Conservation (phyloP, 1,140 invertebrate genomes). For the Apis mellifera region DNA sequence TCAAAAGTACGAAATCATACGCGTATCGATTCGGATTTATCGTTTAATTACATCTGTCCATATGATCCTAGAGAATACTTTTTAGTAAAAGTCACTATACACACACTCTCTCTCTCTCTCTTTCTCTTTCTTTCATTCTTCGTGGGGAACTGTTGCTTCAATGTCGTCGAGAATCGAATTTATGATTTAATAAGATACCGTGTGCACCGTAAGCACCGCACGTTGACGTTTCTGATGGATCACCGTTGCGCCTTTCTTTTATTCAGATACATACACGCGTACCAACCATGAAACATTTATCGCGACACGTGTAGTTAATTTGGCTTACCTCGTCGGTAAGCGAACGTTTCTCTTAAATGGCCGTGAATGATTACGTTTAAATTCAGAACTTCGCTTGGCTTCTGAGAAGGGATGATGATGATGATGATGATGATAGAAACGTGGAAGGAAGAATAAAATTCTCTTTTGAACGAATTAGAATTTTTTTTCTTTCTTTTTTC, state of each 20-base stretch:
- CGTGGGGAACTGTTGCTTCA: neutral
- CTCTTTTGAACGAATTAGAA: no score
- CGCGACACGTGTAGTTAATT: conserved; percentile 7
- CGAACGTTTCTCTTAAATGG: neutral
- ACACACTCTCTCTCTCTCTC: neutral
- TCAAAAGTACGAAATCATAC: no score
- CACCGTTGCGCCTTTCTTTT: neutral
- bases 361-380: neutral
- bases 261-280: neutral
- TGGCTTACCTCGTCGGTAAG: neutral
- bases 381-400: no score
- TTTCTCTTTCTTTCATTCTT: neutral
- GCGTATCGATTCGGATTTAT: neutral
- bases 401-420: no score
- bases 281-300: neutral
- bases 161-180: conserved; percentile 9
- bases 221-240: conserved; percentile 1
- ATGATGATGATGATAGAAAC: no score
- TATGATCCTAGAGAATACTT: neutral
- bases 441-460: no score
- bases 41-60: neutral
- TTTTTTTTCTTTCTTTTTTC: no score
- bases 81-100: neutral
- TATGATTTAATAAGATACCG: conserved; percentile 15
- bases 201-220: neutral